Conservation (phyloP, 2,113 vertebrate species). For the Phycodurus eques region DNA sequence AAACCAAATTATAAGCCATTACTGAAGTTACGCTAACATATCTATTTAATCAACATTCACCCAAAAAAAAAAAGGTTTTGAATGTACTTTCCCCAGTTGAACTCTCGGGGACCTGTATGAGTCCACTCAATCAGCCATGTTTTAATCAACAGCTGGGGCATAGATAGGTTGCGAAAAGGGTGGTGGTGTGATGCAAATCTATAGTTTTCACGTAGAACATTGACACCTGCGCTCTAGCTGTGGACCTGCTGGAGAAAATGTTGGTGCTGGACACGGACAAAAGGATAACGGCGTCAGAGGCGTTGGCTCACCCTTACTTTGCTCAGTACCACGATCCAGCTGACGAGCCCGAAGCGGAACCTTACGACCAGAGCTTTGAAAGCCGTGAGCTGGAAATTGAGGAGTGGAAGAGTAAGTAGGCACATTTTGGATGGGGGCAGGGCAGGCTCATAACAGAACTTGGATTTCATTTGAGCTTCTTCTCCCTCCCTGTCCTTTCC, state of each 20-base stretch:
- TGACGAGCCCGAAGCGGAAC: conserved; percentile 92
- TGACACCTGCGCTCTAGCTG: conserved; percentile 71
- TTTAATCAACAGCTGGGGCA: neutral
- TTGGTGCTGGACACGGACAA: conserved; percentile 96
- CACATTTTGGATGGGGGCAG: neutral
- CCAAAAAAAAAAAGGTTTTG: too few relatives aligned
- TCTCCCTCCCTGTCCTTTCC: neutral
- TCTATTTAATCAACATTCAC: too few relatives aligned
- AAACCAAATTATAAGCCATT: too few relatives aligned
- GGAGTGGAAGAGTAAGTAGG: conserved; percentile 93
- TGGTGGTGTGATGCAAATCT: neutral
- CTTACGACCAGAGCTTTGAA: conserved; percentile 97
- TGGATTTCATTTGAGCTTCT: neutral
- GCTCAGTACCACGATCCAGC: conserved; percentile 96
- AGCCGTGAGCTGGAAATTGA: conserved; percentile 95
- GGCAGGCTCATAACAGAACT: neutral
- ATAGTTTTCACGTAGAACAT: neutral
- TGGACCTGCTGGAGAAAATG: conserved; percentile 97
- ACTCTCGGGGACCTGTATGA: too few relatives aligned
- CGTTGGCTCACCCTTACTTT: conserved; percentile 90
- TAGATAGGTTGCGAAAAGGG: neutral
- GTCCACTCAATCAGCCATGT: neutral
- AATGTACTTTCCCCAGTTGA: too few relatives aligned
- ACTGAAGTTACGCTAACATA: too few relatives aligned
- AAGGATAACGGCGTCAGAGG: conserved; percentile 90